phyloP scores from a whole-genome alignment of 2,888 invertebrate species.

The Himalopsyche japonica region DNA sequence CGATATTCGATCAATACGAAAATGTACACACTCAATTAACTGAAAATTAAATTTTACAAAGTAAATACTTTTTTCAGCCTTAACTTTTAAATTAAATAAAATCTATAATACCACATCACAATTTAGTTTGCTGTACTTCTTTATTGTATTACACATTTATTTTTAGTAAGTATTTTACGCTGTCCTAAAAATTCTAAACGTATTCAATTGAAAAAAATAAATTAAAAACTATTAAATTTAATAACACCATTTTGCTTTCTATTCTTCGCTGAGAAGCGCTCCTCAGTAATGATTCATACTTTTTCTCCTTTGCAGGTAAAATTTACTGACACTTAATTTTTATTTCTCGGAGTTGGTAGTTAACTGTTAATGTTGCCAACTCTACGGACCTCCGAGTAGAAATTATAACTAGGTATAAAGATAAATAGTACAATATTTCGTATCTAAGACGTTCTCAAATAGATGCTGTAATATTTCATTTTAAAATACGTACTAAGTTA shows the following conservation, averaged over 20 bases:
- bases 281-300: background rate
- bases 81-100: no score
- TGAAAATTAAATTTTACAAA: no score
- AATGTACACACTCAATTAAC: no score
- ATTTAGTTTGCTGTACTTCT: no score
- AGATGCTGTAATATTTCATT: background rate
- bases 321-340: background rate
- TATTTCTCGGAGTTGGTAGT: background rate
- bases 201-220: no score
- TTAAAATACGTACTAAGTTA: background rate
- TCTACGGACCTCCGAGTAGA: background rate
- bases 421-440: background rate
- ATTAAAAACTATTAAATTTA: background rate
- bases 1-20: no score
- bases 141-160: no score
- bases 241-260: background rate
- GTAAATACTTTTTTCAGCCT: no score
- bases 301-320: background rate
- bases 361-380: background rate
- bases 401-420: background rate
- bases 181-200: no score
- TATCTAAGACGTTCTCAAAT: background rate
- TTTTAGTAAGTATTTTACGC: no score
- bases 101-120: no score
- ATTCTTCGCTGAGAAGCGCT: background rate